phyloP scores from a whole-genome alignment of 2,113 vertebrate genomes.

The Falco punctatus region DNA sequence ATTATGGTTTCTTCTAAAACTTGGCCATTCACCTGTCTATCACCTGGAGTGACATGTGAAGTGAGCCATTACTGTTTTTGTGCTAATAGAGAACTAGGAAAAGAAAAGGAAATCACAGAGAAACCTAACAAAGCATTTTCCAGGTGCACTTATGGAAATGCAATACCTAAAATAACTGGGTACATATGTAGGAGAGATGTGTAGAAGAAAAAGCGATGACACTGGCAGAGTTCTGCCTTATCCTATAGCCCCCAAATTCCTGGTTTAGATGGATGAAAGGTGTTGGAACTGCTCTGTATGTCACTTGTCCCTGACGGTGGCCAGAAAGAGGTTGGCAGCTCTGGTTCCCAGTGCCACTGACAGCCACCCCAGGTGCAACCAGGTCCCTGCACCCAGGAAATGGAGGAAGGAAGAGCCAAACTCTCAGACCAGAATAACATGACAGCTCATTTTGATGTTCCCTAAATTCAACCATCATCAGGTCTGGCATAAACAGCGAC shows the following conservation, averaged over 20 bases:
- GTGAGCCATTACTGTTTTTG: neutral
- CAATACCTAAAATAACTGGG: neutral
- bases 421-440: neutral
- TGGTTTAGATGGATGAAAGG: neutral
- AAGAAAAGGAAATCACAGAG: neutral
- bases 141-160: neutral
- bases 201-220: neutral
- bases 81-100: neutral
- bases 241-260: neutral
- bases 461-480: neutral
- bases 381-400: neutral
- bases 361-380: no score
- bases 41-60: neutral
- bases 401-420: neutral
- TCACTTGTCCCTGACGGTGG: neutral
- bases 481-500: neutral
- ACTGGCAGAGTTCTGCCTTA: neutral
- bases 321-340: neutral
- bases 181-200: neutral
- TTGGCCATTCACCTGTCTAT: neutral
- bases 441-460: neutral
- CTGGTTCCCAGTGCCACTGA: fast-evolving
- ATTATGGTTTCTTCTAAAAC: neutral
- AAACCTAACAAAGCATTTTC: neutral
- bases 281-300: neutral